Evolutionary conservation across 1,140 invertebrate genomes (phyloP).

Genomic region (Drosophila tsacasi): DNA sequence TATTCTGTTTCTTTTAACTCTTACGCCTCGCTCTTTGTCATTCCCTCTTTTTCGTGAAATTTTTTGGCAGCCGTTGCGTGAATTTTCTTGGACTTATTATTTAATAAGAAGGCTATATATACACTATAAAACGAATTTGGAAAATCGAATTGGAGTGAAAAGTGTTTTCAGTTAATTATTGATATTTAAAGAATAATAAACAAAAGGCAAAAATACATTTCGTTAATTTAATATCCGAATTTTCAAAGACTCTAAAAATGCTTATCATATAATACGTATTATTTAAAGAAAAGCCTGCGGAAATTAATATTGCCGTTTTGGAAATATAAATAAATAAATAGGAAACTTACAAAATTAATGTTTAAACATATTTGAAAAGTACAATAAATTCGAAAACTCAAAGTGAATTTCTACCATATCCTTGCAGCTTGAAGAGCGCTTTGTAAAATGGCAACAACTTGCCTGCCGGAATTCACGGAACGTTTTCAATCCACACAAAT

Average conservation of each 20-base stretch:
- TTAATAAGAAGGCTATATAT: slow-evolving; percentile 30
- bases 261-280: no score
- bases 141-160: slow-evolving; percentile 19
- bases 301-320: neutral
- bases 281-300: neutral
- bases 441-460: slow-evolving; percentile 50
- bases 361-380: neutral
- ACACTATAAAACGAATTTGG: neutral
- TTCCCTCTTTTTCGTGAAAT: slow-evolving; percentile 33
- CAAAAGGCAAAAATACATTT: neutral
- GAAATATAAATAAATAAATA: neutral
- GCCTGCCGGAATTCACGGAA: slow-evolving; percentile 20
- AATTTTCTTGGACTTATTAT: slow-evolving; percentile 44
- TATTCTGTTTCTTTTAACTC: slow-evolving; percentile 9
- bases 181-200: no score
- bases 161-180: slow-evolving; percentile 4
- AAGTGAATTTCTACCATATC: slow-evolving; percentile 21
- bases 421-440: slow-evolving; percentile 21
- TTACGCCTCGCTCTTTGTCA: neutral
- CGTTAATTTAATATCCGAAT: neutral
- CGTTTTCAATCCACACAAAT: slow-evolving; percentile 17
- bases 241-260: neutral
- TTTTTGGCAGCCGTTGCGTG: slow-evolving; percentile 50
- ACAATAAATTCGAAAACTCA: neutral
- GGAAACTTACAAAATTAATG: no score